These are phyloP conservation scores for Drosophila sp. DNA, from an alignment of 1,140 invertebrate species.

Conservation along the genomic window DNA sequence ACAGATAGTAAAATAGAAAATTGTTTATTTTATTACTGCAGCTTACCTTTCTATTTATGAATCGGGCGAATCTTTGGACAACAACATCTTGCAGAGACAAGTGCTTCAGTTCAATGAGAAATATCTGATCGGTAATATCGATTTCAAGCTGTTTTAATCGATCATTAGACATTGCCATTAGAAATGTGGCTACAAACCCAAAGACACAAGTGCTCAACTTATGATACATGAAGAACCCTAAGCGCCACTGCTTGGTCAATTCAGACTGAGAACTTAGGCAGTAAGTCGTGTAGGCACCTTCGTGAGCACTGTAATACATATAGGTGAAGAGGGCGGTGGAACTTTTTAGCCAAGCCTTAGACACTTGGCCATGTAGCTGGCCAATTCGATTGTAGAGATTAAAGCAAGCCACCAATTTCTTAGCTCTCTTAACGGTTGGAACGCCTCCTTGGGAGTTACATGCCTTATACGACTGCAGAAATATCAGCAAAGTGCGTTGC, in stretches of 20 bases:
- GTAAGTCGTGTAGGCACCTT: conserved; percentile 23
- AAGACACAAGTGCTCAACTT: conserved; percentile 26
- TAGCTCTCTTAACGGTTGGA: neutral
- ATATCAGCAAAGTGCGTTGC: conserved; percentile 11
- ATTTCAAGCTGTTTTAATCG: conserved; percentile 24
- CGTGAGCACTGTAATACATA: conserved; percentile 27
- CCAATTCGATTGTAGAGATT: conserved; percentile 18
- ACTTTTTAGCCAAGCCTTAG: conserved; percentile 19
- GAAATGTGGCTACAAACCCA: conserved; percentile 16
- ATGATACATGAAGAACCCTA: conserved; percentile 2
- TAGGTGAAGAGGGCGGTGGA: conserved; percentile 24
- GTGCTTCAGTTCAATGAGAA: conserved; percentile 23
- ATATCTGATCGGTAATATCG: conserved; percentile 13
- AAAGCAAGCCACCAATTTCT: conserved; percentile 11
- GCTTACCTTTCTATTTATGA: conserved; percentile 29
- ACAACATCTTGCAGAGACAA: neutral
- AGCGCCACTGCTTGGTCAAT: neutral
- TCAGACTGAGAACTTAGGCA: conserved; percentile 15
- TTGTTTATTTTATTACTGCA: neutral
- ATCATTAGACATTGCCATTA: conserved; percentile 26
- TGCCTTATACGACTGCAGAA: neutral
- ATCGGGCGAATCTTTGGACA: conserved; percentile 13
- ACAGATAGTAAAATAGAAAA: no score
- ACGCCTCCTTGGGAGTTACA: no score
- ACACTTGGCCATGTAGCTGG: conserved; percentile 2